Conservation (phyloP, 2,888 invertebrate genomes). For the Neoaliturus tenellus region DNA sequence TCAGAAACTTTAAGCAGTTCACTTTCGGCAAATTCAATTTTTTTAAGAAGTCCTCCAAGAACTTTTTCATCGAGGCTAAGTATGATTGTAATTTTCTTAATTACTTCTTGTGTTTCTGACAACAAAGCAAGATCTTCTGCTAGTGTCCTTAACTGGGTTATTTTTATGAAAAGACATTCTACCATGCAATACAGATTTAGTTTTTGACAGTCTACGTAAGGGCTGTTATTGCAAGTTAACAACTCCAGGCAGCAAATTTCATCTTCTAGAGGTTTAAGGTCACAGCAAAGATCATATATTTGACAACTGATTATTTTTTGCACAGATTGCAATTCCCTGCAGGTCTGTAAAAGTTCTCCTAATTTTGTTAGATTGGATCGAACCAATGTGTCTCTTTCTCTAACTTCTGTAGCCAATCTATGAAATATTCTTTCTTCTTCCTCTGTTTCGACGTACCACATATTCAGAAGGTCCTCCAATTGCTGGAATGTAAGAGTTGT, state of each 20-base stretch:
- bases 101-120: background rate
- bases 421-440: constrained; percentile 23
- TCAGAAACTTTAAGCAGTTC: background rate
- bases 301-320: background rate
- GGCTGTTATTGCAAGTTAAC: background rate
- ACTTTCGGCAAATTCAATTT: constrained; percentile 22
- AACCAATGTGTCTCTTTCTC: background rate
- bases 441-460: constrained; percentile 31
- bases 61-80: constrained; percentile 13
- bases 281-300: constrained; percentile 3
- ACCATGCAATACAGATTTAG: background rate
- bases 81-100: constrained; percentile 5
- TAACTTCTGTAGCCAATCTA: background rate
- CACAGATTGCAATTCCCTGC: background rate
- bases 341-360: background rate
- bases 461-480: background rate
- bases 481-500: constrained; percentile 25
- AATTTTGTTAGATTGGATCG: background rate
- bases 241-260: background rate
- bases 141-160: background rate
- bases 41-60: background rate
- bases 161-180: background rate
- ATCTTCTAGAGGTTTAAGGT: constrained; percentile 8
- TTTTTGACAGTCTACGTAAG: background rate
- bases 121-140: constrained; percentile 13